phyloP scores from a whole-genome alignment of 2,113 vertebrate genomes.

The Anoplopoma fimbria region DNA sequence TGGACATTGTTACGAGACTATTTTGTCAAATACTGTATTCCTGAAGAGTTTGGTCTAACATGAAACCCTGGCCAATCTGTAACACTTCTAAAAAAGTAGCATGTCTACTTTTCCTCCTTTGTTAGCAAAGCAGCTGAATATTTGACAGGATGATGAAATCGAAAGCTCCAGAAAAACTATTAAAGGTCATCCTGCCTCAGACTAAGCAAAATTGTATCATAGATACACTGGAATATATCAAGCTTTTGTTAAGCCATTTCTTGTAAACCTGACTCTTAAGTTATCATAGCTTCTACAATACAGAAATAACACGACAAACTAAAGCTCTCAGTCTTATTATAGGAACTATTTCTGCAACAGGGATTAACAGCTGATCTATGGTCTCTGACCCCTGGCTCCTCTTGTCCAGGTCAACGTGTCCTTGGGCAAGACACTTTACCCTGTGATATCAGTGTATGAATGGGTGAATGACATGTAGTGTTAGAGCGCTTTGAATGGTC shows the following conservation, averaged over 20 bases:
- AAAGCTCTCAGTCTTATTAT: neutral
- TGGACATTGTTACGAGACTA: neutral
- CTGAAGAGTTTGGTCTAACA: neutral
- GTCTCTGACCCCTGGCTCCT: too few species aligned
- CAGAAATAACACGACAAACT: too few species aligned
- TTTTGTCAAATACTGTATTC: neutral
- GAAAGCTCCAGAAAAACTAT: neutral
- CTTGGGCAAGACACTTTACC: too few species aligned
- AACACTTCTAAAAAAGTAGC: neutral
- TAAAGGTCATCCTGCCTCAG: neutral
- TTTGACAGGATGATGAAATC: neutral
- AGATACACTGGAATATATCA: neutral
- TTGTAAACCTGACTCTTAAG: neutral
- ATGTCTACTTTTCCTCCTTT: too few species aligned
- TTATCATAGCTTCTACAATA: neutral
- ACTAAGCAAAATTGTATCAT: neutral
- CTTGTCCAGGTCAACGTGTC: too few species aligned
- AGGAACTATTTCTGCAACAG: neutral
- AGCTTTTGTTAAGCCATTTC: neutral
- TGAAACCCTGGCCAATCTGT: neutral
- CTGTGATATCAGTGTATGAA: too few species aligned
- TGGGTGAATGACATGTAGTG: too few species aligned
- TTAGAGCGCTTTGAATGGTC: too few species aligned
- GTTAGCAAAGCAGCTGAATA: neutral
- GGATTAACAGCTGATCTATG: neutral